Evolutionary conservation across 2,797 vertebrate species (phyloP), one percentile per base, ranked within the genome.

Genomic region (Xiphorhynchus erythropygius): DNA sequence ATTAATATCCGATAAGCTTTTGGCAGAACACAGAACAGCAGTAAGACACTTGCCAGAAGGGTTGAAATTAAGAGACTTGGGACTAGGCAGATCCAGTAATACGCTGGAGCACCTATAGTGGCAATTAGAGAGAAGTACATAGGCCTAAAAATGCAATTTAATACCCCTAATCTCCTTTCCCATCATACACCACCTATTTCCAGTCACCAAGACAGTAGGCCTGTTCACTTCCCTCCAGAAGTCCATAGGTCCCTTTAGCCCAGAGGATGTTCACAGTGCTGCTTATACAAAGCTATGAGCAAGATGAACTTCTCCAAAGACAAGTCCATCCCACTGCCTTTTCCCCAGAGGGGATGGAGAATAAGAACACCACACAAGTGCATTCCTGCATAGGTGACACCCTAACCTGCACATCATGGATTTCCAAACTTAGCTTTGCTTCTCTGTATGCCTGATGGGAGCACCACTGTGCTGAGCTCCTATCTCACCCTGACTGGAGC

Each of bases 1-100:
- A 93, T 89, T 82, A 94, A 93, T 94, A 91, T 90, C 93, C 7
- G 7, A 85, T 92, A 52, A 93, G 85, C 89, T 94, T 94, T 92
- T 93, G 91, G 82, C 91, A 94, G 84, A 87, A 88, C 28, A 46
- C 56, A 73, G 49, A 96, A 77, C 53, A 71, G 42, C 85, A 71
- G 27, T 91, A 81, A 78, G 91, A 76, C n/a, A 32, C 63, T 91
- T 87, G 81, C 37, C 63, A 94, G 75, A 81, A 87, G 35, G n/a
- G 42, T 3, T 64, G 65, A 82, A 91, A 49, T n/a, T 28, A 25
- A 88, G 69, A 85, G 17, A 57, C 57, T 50, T 75, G 62, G 46
- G 52, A 62, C 50, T 86, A 86, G 44, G 37, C n/a, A 87, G 53
- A 82, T 86, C 18, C 76, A 83, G 56, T 80, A 84, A 84, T 10